phyloP scores from a whole-genome alignment of 2,888 invertebrate species.

The Bombylius major region DNA sequence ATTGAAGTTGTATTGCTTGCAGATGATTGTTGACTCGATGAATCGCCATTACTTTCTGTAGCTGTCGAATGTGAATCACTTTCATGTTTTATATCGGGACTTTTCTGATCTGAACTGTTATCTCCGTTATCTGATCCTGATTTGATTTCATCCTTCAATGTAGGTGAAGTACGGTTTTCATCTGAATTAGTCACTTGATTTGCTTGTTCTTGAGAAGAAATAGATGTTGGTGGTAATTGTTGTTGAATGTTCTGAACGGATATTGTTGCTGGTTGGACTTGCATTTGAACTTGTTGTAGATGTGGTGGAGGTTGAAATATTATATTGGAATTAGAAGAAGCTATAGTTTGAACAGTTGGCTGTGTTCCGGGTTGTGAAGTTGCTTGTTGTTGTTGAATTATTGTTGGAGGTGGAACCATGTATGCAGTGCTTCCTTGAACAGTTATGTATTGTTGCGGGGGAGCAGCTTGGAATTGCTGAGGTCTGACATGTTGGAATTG shows the following conservation, averaged over 20 bases:
- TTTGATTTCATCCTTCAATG: constrained; percentile 1
- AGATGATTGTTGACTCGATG: constrained; percentile 4
- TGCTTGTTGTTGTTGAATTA: constrained; percentile 12
- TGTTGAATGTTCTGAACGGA: constrained; percentile 7
- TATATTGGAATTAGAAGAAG: constrained; percentile 12
- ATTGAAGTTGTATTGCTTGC: not conserved
- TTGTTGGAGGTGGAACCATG: constrained; percentile 18
- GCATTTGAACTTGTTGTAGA: constrained; percentile 14
- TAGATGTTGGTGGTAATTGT: not conserved
- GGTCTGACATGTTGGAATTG: constrained; percentile 11
- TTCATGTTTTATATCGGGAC: constrained; percentile 10
- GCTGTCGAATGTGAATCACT: constrained; percentile 4
- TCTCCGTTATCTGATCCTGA: constrained; percentile 1
- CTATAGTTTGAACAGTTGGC: constrained; percentile 4
- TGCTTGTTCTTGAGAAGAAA: constrained; percentile 4
- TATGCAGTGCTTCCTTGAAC: constrained; percentile 17
- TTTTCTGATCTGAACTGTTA: constrained; percentile 5
- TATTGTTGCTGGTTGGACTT: constrained; percentile 9
- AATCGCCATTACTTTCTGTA: constrained; percentile 7
- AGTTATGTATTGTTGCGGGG: constrained; percentile 16
- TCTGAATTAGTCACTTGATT: constrained; percentile 1
- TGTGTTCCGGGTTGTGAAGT: constrained; percentile 7
- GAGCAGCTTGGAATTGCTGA: constrained; percentile 12
- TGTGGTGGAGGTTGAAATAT: constrained; percentile 16
- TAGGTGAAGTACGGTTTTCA: not conserved